Evolutionary conservation across 2,797 vertebrate species (phyloP).

Genomic region (Helostoma temminkii): DNA sequence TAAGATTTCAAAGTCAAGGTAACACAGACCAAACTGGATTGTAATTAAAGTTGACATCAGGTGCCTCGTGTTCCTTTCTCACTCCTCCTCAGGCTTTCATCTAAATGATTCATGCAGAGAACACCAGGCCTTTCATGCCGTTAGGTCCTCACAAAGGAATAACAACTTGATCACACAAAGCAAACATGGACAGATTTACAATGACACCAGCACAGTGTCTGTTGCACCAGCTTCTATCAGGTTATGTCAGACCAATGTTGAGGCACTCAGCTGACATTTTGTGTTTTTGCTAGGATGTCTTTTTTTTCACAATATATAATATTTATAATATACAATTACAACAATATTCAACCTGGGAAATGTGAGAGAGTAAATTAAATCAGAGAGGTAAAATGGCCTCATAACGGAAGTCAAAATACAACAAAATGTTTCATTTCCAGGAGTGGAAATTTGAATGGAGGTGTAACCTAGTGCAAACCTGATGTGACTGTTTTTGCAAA

Average conservation of each 20-base stretch:
- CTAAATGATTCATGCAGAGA: constrained; percentile 86
- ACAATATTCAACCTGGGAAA: constrained; percentile 48
- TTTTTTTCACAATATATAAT: too few relatives aligned
- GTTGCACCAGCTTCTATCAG: constrained; percentile 67
- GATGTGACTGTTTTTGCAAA: constrained; percentile 61
- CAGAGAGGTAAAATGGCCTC: too few relatives aligned
- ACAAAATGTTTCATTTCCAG: constrained; percentile 53
- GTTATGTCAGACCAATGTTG: constrained; percentile 60
- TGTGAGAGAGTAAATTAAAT: constrained; percentile 65
- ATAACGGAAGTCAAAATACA: constrained; percentile 33
- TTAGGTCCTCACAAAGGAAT: constrained; percentile 78
- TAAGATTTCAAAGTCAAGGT: constrained; percentile 84
- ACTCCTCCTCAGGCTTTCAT: constrained; percentile 80
- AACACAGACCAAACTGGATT: constrained; percentile 81
- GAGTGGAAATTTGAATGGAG: constrained; percentile 52
- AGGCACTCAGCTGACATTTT: constrained; percentile 49
- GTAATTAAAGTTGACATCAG: constrained; percentile 87
- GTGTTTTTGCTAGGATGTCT: constrained; percentile 25
- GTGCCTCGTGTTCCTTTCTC: constrained; percentile 69
- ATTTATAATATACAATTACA: too few relatives aligned
- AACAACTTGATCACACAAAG: constrained; percentile 79
- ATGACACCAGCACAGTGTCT: constrained; percentile 72
- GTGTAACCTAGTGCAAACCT: constrained; percentile 59
- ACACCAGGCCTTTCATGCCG: constrained; percentile 77
- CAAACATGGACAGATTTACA: constrained; percentile 76